Conservation (phyloP, 2,113 vertebrate species). For the Syngnathus scovelli region DNA sequence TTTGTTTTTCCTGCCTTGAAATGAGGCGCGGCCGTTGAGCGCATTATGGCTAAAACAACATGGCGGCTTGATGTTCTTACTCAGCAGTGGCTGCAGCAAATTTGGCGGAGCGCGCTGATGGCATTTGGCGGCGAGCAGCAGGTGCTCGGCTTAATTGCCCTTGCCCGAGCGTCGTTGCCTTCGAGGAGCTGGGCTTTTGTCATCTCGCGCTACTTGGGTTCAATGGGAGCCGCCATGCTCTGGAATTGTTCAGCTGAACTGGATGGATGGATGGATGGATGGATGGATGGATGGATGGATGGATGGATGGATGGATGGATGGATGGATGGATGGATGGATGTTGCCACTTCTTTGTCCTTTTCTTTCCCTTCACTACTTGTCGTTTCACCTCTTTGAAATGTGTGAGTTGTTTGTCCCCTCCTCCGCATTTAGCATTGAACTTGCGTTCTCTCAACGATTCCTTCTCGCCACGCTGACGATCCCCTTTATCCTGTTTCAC, state of each 20-base stretch:
- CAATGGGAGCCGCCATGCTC: constrained; percentile 52
- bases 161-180: constrained; percentile 42
- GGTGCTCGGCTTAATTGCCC: constrained; percentile 62
- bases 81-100: constrained; percentile 6
- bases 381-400: constrained; percentile 35
- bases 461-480: constrained; percentile 16
- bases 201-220: constrained; percentile 56
- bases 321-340: neutral
- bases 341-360: constrained; percentile 11
- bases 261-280: constrained; percentile 18
- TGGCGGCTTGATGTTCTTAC: constrained; percentile 24
- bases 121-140: constrained; percentile 57
- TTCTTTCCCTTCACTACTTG: constrained; percentile 25
- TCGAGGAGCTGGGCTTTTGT: constrained; percentile 49
- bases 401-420: constrained; percentile 25
- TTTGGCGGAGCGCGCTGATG: constrained; percentile 29
- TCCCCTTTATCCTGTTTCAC: constrained; percentile 19
- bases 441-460: constrained; percentile 29
- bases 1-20: constrained; percentile 5
- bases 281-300: too few relatives aligned
- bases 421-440: constrained; percentile 34
- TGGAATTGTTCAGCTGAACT: constrained; percentile 58
- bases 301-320: too few relatives aligned
- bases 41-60: neutral
- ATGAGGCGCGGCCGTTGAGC: constrained; percentile 10